These are phyloP conservation scores for Harlomillsia oculata DNA, from an alignment of 1,140 invertebrate species.

Conservation along the genomic window DNA sequence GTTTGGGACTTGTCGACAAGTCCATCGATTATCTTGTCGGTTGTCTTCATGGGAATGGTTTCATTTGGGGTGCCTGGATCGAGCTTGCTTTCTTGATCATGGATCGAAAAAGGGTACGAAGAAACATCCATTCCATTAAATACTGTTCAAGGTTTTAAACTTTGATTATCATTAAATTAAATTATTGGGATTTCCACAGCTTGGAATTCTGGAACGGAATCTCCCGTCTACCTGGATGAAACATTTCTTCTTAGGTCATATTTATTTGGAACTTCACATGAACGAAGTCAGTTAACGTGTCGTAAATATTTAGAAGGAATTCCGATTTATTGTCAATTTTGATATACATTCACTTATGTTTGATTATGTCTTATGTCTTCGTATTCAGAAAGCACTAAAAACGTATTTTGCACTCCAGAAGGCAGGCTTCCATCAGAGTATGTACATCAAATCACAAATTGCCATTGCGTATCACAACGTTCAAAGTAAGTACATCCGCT, in stretches of 20 bases:
- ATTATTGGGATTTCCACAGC: slow-evolving; percentile 38
- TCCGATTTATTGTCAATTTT: no score
- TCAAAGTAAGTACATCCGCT: slow-evolving; percentile 67
- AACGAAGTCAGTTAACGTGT: slow-evolving; percentile 68
- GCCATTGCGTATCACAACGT: slow-evolving; percentile 86
- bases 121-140: not conserved
- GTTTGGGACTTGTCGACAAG: slow-evolving; percentile 63
- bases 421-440: slow-evolving; percentile 73
- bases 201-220: slow-evolving; percentile 50
- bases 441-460: slow-evolving; percentile 83
- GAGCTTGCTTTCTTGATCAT: slow-evolving; percentile 78
- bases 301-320: no score
- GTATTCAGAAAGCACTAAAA: not conserved
- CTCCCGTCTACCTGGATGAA: slow-evolving; percentile 91
- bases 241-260: slow-evolving; percentile 81
- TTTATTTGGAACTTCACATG: slow-evolving; percentile 79
- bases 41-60: slow-evolving; percentile 63
- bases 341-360: no score
- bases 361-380: not conserved
- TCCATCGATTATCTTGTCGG: slow-evolving; percentile 68
- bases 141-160: not conserved
- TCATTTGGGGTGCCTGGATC: slow-evolving; percentile 87
- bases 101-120: slow-evolving; percentile 54
- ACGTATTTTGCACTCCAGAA: slow-evolving; percentile 50
- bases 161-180: slow-evolving; percentile 2